Conservation (phyloP, 2,797 vertebrate genomes). For the Diplodus puntazzo region DNA sequence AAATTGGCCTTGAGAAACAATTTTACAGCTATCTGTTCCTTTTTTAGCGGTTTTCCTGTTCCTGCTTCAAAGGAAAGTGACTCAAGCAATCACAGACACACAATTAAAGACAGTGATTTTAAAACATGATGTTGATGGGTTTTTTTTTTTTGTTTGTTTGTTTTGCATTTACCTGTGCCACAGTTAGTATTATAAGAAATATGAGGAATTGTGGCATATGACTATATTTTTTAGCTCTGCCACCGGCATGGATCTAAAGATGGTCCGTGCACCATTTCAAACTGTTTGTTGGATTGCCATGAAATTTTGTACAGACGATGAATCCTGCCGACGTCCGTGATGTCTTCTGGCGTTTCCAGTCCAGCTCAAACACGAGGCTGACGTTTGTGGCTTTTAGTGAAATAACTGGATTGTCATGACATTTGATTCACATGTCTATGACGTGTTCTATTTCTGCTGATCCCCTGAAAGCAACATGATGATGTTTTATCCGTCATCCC, state of each 20-base stretch:
- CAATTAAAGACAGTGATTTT: neutral
- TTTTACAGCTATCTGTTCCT: neutral
- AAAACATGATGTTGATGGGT: neutral
- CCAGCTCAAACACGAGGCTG: too few relatives aligned
- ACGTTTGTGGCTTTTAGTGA: too few relatives aligned
- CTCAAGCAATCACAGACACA: slow-evolving; percentile 75
- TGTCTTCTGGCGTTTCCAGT: too few relatives aligned
- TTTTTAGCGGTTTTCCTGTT: slow-evolving; percentile 77
- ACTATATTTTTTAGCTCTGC: too few relatives aligned
- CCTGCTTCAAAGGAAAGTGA: slow-evolving; percentile 83
- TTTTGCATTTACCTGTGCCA: neutral
- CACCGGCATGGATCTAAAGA: too few relatives aligned
- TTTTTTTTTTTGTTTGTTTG: neutral
- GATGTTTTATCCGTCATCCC: neutral
- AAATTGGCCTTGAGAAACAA: neutral
- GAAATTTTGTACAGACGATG: too few relatives aligned
- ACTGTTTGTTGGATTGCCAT: too few relatives aligned
- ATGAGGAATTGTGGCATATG: too few relatives aligned
- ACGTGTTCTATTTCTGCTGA: too few relatives aligned
- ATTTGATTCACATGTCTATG: too few relatives aligned
- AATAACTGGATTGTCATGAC: neutral
- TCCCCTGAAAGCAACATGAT: too few relatives aligned
- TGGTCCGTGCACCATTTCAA: neutral
- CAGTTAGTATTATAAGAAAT: neutral
- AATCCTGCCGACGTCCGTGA: too few relatives aligned